These are phyloP conservation scores for Hipposideros armiger DNA, from an alignment of 2,113 vertebrate species.

Conservation along the genomic window DNA sequence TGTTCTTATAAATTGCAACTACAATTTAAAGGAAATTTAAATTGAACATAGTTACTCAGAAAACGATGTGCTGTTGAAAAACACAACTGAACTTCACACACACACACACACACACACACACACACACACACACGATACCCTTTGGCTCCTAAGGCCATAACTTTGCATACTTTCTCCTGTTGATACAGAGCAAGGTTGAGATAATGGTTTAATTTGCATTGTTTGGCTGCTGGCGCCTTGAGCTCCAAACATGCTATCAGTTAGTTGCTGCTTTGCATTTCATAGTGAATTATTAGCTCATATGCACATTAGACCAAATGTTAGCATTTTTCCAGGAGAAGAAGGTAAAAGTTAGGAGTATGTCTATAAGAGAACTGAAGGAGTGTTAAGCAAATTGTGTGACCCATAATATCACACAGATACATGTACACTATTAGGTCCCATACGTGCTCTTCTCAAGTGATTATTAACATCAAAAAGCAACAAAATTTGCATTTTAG, in stretches of 20 bases:
- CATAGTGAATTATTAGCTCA: slow-evolving; percentile 39
- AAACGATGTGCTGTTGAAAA: background rate
- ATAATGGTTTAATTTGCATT: slow-evolving; percentile 43
- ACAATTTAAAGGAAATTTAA: background rate
- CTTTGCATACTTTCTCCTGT: background rate
- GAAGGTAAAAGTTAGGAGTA: rapidly evolving
- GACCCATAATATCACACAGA: background rate
- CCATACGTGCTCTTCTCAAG: background rate
- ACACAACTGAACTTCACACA: background rate
- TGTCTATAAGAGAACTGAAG: background rate
- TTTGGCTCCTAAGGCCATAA: background rate
- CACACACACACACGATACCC: background rate
- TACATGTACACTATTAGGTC: background rate
- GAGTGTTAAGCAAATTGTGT: background rate
- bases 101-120: background rate
- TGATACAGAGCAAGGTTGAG: background rate
- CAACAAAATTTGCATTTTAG: background rate
- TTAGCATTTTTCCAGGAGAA: background rate
- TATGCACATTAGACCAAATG: background rate
- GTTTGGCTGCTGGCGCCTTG: slow-evolving; percentile 32
- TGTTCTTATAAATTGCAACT: background rate
- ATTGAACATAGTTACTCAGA: background rate
- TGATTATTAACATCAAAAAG: background rate
- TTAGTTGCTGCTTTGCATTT: slow-evolving; percentile 50
- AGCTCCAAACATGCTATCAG: background rate